Percentiles rank a stretch among this genome's conserved stretches.
Conservation (phyloP, 2,888 invertebrate species). For the Craniophora ligustri region DNA sequence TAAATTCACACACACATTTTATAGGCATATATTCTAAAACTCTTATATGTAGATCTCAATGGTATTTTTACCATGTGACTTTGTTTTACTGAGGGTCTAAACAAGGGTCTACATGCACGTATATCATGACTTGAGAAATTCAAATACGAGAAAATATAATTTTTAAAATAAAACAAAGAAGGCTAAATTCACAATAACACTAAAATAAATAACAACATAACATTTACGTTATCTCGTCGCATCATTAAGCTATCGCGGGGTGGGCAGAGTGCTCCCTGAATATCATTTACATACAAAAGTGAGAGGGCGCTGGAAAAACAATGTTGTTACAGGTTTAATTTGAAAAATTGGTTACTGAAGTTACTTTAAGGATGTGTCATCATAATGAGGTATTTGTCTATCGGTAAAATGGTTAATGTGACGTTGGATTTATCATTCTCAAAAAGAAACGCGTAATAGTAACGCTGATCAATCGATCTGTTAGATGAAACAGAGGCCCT, state of each 20-base stretch:
- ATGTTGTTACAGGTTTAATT: constrained; percentile 33
- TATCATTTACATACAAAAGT: constrained; percentile 51
- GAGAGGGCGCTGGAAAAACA: constrained; percentile 42
- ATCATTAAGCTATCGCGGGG: constrained; percentile 57
- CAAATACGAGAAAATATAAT: too few relatives aligned
- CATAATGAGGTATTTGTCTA: not conserved
- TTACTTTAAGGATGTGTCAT: constrained; percentile 16
- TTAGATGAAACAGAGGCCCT: too few relatives aligned
- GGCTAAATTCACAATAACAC: constrained; percentile 3
- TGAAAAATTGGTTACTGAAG: constrained; percentile 45
- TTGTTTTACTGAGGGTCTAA: too few relatives aligned
- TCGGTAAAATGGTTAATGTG: not conserved
- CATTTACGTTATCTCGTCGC: constrained; percentile 51
- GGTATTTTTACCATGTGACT: too few relatives aligned
- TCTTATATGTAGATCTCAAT: too few relatives aligned
- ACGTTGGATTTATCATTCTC: not conserved
- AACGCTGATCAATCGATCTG: too few relatives aligned
- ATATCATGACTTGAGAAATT: too few relatives aligned
- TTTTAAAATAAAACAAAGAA: constrained; percentile 23
- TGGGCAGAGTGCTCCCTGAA: constrained; percentile 39
- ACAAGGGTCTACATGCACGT: too few relatives aligned
- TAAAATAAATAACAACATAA: constrained; percentile 49
- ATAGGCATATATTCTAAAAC: too few relatives aligned
- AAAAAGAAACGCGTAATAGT: too few relatives aligned
- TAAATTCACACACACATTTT: too few relatives aligned